A percentile compares a stretch with the other conserved stretches of the same genome.
phyloP scores from a whole-genome alignment of 2,113 vertebrate genomes.

The Lepidothrix coronata region DNA sequence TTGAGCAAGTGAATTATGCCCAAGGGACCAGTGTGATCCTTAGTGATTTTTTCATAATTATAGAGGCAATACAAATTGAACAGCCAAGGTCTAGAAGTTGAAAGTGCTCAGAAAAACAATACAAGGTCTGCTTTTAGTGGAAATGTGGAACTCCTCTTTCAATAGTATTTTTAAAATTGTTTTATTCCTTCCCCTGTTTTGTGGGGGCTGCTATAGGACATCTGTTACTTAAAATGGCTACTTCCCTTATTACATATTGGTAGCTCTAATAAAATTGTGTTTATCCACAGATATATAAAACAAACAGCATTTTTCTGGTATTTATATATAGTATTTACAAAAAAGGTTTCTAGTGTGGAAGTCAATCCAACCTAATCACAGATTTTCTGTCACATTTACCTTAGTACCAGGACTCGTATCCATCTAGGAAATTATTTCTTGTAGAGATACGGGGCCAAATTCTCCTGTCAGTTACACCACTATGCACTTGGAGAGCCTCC shows the following conservation, averaged over 20 bases:
- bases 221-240: slow-evolving; percentile 51
- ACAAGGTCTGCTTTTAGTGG: background rate
- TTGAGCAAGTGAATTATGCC: background rate
- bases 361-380: slow-evolving; percentile 64
- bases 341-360: slow-evolving; percentile 62
- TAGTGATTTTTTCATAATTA: background rate
- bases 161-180: slow-evolving; percentile 21
- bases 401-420: slow-evolving; percentile 48
- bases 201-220: slow-evolving; percentile 19
- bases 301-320: slow-evolving; percentile 64
- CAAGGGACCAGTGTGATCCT: background rate
- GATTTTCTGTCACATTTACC: slow-evolving; percentile 68
- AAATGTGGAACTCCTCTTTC: background rate
- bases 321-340: slow-evolving; percentile 66
- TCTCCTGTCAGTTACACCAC: slow-evolving; percentile 36
- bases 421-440: slow-evolving; percentile 68
- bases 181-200: slow-evolving; percentile 38
- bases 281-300: slow-evolving; percentile 70
- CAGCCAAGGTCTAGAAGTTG: background rate
- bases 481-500: slow-evolving; percentile 37
- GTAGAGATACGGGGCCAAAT: slow-evolving; percentile 34
- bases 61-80: background rate
- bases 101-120: background rate
- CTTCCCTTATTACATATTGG: slow-evolving; percentile 65
- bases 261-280: slow-evolving; percentile 72